Base-by-base conservation (phyloP, 2,113 vertebrate species). In the Neotragus moschatus region DNA sequence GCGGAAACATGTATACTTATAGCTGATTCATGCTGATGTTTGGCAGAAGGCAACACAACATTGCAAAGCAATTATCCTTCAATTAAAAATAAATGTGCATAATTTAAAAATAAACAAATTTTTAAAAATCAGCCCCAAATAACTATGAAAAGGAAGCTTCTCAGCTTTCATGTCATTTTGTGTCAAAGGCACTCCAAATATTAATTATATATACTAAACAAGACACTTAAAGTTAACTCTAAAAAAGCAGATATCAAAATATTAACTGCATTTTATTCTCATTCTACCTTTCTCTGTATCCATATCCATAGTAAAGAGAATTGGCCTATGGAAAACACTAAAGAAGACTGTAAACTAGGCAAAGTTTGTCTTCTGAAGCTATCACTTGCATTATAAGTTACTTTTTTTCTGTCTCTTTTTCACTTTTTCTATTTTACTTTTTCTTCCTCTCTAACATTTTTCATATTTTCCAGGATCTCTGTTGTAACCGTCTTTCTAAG, bases 171-270 rank as follows among this genome's bases (percentile, higher is more conserved):
- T 25, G n/a, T 73, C 61, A 84, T 60, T 94, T 61, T 84, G 80
- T 56, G 66, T 47, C 88, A 96, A 58, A 77, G 23, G 3, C 56
- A 84, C 36, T 84, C 51, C 75, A 94, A 82, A 63, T 61, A 86
- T 55, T 43, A 86, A 89, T 60, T 70, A 70, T 5, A 10, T 25
- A 91, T n/a, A 33, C 81, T 89, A 90, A 90, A 77, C 2, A 94
- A 95, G 17, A 53, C 25, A 79, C 8, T 85, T 39, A 88, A 51
- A 77, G 26, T 49, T 93, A 93, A 79, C 88, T 55, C n/a, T 91
- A 86, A 89, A 85, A 17, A 66, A 73, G 30, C 75, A 96, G 45
- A 85, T 63, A 60, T 96, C 60, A 87, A 90, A 92, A 84, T n/a
- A 82, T 2, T 26, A 94, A 84, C 45, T 56, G 17, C 19, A 58